Evolutionary conservation across 1,140 invertebrate genomes (phyloP).

Genomic region (Drosophila athabasca): DNA sequence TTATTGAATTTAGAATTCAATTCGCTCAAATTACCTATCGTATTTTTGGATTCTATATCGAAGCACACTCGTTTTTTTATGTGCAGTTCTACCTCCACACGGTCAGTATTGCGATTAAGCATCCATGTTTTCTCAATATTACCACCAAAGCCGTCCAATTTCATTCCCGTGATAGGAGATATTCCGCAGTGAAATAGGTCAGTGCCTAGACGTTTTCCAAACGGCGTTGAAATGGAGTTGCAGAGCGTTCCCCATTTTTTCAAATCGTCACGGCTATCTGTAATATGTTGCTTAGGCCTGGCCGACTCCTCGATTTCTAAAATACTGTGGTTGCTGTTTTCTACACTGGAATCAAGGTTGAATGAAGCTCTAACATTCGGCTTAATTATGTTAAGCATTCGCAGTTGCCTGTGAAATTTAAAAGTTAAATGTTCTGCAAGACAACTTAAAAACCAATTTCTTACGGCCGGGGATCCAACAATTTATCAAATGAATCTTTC

Average conservation of each 20-base stretch:
- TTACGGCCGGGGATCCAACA: conserved; percentile 58
- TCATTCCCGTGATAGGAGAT: conserved; percentile 55
- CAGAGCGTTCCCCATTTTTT: not conserved
- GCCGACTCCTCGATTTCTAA: not conserved
- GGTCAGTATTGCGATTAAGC: no score
- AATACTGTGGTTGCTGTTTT: conserved; percentile 55
- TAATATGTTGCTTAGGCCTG: not conserved
- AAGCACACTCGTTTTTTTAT: conserved; percentile 23
- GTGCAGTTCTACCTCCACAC: not conserved
- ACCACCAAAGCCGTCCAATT: conserved; percentile 33
- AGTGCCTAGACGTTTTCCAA: conserved; percentile 8
- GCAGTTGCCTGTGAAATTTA: conserved; percentile 43
- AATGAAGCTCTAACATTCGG: conserved; percentile 60
- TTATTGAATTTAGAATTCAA: not conserved
- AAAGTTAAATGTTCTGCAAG: not conserved
- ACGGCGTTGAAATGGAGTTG: conserved; percentile 64
- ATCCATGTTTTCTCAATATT: not conserved
- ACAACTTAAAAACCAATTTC: not conserved
- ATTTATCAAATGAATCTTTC: conserved; percentile 75
- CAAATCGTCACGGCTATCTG: not conserved
- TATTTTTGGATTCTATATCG: not conserved
- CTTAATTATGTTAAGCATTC: conserved; percentile 60
- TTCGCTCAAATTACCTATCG: not conserved
- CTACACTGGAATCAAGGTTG: conserved; percentile 75
- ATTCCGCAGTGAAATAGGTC: conserved; percentile 65